phyloP scores from a whole-genome alignment of 2,113 vertebrate species.

The Meles meles region DNA sequence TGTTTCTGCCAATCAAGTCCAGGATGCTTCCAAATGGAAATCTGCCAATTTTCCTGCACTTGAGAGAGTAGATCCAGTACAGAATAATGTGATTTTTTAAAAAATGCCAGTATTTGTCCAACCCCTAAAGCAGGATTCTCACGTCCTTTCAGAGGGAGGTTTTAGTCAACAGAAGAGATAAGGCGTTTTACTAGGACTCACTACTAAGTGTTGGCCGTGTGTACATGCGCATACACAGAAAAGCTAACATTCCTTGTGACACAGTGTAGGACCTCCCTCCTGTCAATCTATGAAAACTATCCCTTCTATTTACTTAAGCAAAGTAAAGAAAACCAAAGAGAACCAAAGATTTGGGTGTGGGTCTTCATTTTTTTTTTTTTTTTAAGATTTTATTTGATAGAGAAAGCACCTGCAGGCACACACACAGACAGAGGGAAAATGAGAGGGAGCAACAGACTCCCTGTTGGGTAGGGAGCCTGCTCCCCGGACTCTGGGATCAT shows the following conservation, averaged over 20 bases:
- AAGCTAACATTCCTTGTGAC: not conserved
- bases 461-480: not conserved
- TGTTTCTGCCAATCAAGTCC: slow-evolving; percentile 2
- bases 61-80: not conserved
- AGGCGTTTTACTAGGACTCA: not conserved
- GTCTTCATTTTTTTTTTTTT: not conserved
- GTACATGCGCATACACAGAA: not conserved
- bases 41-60: not conserved
- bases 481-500: not conserved
- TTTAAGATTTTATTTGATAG: no score
- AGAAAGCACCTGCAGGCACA: no score
- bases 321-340: not conserved
- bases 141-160: not conserved
- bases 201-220: not conserved
- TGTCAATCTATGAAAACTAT: not conserved
- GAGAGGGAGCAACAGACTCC: not conserved
- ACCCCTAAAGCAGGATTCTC: not conserved
- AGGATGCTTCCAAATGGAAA: slow-evolving; percentile 35
- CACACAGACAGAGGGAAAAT: no score
- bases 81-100: not conserved
- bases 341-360: not conserved
- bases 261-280: not conserved
- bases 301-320: not conserved
- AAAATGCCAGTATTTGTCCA: not conserved
- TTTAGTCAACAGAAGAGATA: not conserved